phyloP scores from a whole-genome alignment of 2,888 invertebrate genomes.

The Dorcus hopei region DNA sequence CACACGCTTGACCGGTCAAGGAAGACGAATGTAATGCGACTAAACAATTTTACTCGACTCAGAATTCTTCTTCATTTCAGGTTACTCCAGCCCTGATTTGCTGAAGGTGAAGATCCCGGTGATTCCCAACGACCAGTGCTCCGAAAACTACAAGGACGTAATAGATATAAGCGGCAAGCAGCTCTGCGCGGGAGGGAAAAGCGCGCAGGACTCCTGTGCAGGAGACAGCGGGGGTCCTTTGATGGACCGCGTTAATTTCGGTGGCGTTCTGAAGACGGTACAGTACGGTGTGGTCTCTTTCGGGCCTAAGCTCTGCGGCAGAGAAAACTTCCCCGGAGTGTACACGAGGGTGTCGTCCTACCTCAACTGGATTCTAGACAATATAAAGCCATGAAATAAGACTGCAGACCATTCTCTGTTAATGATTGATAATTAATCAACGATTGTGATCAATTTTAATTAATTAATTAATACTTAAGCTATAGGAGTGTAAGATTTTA shows the following conservation, averaged over 20 bases:
- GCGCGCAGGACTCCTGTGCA: slow-evolving; percentile 59
- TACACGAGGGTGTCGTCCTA: slow-evolving; percentile 64
- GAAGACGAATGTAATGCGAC: too few relatives aligned
- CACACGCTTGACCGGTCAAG: too few relatives aligned
- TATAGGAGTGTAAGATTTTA: too few relatives aligned
- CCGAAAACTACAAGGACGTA: slow-evolving; percentile 30
- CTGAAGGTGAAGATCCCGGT: slow-evolving; percentile 49
- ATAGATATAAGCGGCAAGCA: slow-evolving; percentile 43
- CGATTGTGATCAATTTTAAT: too few relatives aligned
- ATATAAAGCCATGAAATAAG: slow-evolving; percentile 43
- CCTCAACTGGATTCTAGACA: slow-evolving; percentile 62
- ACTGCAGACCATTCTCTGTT: background rate
- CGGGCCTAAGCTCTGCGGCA: slow-evolving; percentile 47
- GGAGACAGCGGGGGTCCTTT: slow-evolving; percentile 72
- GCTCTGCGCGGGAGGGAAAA: slow-evolving; percentile 64
- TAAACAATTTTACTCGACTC: too few relatives aligned
- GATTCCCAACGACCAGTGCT: slow-evolving; percentile 42
- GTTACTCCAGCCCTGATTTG: slow-evolving; percentile 38
- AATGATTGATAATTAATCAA: too few relatives aligned
- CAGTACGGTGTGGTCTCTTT: slow-evolving; percentile 57
- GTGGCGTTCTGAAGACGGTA: slow-evolving; percentile 49
- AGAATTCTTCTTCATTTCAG: slow-evolving; percentile 26
- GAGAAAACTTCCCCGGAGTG: slow-evolving; percentile 62
- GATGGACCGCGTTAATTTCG: slow-evolving; percentile 42
- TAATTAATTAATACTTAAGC: too few relatives aligned